Percentiles rank a stretch among this genome's conserved stretches.
phyloP scores from a whole-genome alignment of 2,113 vertebrate species.

The Campylomormyrus numenius region DNA sequence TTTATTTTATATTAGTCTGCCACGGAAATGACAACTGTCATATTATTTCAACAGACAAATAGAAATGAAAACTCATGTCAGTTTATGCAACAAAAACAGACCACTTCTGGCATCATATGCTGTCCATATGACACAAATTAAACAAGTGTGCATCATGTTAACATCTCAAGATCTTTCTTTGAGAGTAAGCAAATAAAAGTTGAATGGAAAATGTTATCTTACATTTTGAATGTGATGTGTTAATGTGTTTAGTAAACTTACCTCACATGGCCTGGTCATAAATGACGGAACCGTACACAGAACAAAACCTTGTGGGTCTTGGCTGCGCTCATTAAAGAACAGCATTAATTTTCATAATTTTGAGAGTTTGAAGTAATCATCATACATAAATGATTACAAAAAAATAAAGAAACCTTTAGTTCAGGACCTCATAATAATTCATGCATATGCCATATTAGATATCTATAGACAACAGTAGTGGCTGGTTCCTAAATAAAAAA shows the following conservation, averaged over 20 bases:
- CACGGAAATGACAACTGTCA: background rate
- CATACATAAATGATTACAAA: background rate
- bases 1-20: background rate
- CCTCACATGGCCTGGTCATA: background rate
- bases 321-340: background rate
- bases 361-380: background rate
- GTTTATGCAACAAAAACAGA: background rate
- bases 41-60: constrained; percentile 6
- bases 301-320: background rate
- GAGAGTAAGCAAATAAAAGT: background rate
- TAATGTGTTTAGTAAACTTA: background rate
- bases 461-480: background rate
- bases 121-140: background rate
- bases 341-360: background rate
- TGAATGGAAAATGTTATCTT: background rate
- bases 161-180: background rate
- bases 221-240: background rate
- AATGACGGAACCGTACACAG: background rate
- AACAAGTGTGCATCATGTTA: background rate
- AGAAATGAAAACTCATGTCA: background rate
- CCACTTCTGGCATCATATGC: background rate
- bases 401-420: background rate
- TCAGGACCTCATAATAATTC: background rate
- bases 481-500: background rate
- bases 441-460: background rate